A percentile compares a stretch with the other conserved stretches of the same genome.
These are phyloP conservation scores for Tenebrosternarchus preto DNA, from an alignment of 2,113 vertebrate species.

Conservation along the genomic window DNA sequence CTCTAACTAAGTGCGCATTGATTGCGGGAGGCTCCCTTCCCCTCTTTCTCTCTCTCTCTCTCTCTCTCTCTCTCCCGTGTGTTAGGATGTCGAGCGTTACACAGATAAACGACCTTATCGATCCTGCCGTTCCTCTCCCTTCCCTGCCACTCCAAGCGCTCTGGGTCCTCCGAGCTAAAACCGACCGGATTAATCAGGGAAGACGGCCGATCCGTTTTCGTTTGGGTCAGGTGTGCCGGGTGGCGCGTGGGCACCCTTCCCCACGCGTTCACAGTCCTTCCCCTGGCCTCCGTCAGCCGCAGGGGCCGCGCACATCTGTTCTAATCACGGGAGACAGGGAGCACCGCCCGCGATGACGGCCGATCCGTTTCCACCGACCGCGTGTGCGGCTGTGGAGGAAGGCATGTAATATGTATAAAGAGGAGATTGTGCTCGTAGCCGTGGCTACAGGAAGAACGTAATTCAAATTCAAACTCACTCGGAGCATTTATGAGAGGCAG, in stretches of 20 bases:
- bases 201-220: constrained; percentile 49
- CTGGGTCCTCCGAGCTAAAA: constrained; percentile 31
- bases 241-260: neutral
- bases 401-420: neutral
- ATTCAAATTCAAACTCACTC: too few species aligned
- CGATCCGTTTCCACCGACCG: neutral
- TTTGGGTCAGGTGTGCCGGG: constrained; percentile 48
- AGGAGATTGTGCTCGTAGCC: too few species aligned
- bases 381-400: neutral
- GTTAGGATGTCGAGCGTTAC: constrained; percentile 11
- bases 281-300: constrained; percentile 3
- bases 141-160: constrained; percentile 6
- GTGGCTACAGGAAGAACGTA: neutral
- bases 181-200: constrained; percentile 52
- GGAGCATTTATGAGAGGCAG: neutral
- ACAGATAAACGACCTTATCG: constrained; percentile 42
- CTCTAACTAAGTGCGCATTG: constrained; percentile 45
- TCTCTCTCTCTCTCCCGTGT: neutral
- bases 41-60: neutral
- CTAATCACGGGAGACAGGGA: constrained; percentile 4
- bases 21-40: constrained; percentile 26
- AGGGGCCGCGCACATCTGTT: constrained; percentile 7
- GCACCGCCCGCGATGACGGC: neutral
- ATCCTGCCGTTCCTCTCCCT: constrained; percentile 21
- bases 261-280: constrained; percentile 36